A percentile compares a stretch with the other conserved stretches of the same genome.
Evolutionary conservation across 2,888 invertebrate genomes (phyloP).

Genomic region (Drosophila hamatofila): DNA sequence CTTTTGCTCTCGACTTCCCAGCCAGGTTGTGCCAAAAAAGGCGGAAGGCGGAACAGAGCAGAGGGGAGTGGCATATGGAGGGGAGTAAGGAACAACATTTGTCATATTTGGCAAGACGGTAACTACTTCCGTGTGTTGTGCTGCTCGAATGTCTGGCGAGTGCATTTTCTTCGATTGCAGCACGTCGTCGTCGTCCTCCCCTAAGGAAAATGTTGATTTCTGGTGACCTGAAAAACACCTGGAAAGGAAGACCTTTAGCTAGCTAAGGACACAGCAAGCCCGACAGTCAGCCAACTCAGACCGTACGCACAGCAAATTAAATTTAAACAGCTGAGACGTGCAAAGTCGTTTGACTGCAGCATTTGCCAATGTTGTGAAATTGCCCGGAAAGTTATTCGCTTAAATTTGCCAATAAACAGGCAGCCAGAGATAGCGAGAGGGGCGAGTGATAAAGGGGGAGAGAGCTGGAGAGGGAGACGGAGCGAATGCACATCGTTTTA

Average conservation of each 20-base stretch:
- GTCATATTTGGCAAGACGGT: slow-evolving; percentile 78
- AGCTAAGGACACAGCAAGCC: background rate
- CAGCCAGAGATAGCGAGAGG: background rate
- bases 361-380: slow-evolving; percentile 45
- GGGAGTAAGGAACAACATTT: slow-evolving; percentile 59
- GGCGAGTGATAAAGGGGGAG: background rate
- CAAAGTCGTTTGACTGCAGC: slow-evolving; percentile 52
- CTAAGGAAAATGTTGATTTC: slow-evolving; percentile 71
- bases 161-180: slow-evolving; percentile 73
- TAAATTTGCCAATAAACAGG: slow-evolving; percentile 52
- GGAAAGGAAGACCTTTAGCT: slow-evolving; percentile 21
- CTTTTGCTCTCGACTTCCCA: slow-evolving; percentile 40
- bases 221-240: slow-evolving; percentile 70
- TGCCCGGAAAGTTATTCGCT: slow-evolving; percentile 50
- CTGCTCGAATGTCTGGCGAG: slow-evolving; percentile 35
- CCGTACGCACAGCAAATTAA: slow-evolving; percentile 67
- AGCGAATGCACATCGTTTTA: slow-evolving; percentile 6
- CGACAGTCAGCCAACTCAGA: slow-evolving; percentile 1
- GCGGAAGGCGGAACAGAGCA: background rate
- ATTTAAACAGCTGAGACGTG: slow-evolving; percentile 76
- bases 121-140: slow-evolving; percentile 76
- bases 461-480: background rate
- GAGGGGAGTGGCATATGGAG: background rate
- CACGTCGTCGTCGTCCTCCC: slow-evolving; percentile 60
- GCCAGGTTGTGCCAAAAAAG: background rate